A percentile compares a stretch with the other conserved stretches of the same genome.
phyloP scores from a whole-genome alignment of 2,113 vertebrate genomes.

The Psophia crepitans region DNA sequence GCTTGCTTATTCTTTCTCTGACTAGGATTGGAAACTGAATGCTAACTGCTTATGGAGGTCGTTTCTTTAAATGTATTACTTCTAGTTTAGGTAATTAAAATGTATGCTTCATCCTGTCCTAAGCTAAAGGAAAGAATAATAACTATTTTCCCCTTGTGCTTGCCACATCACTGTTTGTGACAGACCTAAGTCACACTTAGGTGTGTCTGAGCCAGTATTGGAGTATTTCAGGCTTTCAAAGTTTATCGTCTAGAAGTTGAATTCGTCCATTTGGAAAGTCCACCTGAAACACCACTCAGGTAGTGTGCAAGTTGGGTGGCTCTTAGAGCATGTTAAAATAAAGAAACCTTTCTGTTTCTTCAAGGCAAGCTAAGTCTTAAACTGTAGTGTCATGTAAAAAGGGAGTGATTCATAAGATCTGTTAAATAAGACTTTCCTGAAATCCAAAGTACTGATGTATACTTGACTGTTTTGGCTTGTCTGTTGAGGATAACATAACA shows the following conservation, averaged over 20 bases:
- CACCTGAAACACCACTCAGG: background rate
- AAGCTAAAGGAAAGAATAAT: background rate
- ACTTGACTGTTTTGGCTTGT: background rate
- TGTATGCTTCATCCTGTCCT: background rate
- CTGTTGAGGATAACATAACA: background rate
- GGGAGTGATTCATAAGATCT: background rate
- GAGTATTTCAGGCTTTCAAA: background rate
- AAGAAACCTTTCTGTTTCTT: background rate
- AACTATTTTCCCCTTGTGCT: background rate
- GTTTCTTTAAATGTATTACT: background rate
- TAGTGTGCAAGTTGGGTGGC: background rate
- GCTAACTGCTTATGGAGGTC: background rate
- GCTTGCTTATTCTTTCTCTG: background rate
- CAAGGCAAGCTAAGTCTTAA: background rate
- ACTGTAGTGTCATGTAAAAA: background rate
- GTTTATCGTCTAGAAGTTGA: background rate
- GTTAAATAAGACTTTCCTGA: background rate
- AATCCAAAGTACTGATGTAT: background rate
- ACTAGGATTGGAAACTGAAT: background rate
- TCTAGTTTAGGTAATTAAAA: slow-evolving; percentile 1
- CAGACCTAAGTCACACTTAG: no score
- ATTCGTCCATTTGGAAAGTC: background rate
- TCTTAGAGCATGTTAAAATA: background rate
- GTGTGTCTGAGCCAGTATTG: background rate
- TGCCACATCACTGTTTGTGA: background rate